Conservation (phyloP, 2,888 invertebrate genomes). For the Tortrix viridana region DNA sequence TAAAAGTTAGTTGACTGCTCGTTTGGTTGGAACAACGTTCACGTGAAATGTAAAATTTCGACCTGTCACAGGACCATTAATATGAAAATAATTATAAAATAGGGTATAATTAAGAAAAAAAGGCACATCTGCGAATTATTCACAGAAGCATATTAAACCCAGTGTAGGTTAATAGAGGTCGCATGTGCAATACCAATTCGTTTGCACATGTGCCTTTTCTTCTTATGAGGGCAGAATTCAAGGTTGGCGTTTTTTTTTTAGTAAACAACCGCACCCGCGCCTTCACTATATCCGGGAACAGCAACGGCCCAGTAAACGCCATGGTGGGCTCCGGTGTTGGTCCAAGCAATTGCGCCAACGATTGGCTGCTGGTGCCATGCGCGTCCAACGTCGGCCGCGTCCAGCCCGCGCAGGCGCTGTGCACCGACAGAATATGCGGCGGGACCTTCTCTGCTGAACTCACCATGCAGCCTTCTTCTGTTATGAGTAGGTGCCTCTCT, state of each 20-base stretch:
- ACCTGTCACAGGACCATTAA: too few relatives aligned
- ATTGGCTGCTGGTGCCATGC: constrained; percentile 92
- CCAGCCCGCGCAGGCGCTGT: constrained; percentile 84
- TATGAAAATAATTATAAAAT: too few relatives aligned
- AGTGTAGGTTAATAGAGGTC: too few relatives aligned
- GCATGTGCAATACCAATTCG: too few relatives aligned
- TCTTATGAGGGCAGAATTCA: too few relatives aligned
- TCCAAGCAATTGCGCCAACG: constrained; percentile 88
- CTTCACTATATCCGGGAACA: constrained; percentile 91
- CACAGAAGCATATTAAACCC: too few relatives aligned
- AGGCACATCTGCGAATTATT: too few relatives aligned
- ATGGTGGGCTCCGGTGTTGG: constrained; percentile 88
- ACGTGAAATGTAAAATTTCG: too few relatives aligned
- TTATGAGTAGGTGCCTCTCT: constrained; percentile 86
- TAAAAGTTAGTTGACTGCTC: too few relatives aligned
- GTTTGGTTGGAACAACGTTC: too few relatives aligned
- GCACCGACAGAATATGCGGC: constrained; percentile 92
- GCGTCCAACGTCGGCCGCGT: constrained; percentile 87
- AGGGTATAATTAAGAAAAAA: too few relatives aligned
- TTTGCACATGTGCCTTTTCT: too few relatives aligned
- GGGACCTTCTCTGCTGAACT: constrained; percentile 90
- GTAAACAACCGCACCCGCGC: constrained; percentile 89
- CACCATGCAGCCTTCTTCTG: constrained; percentile 86
- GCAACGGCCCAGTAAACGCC: constrained; percentile 87
- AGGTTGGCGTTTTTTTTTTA: constrained; percentile 53